A percentile compares a stretch with the other conserved stretches of the same genome.
These are phyloP conservation scores for Meloidogyne hapla DNA, from an alignment of 1,140 invertebrate species.

Conservation along the genomic window DNA sequence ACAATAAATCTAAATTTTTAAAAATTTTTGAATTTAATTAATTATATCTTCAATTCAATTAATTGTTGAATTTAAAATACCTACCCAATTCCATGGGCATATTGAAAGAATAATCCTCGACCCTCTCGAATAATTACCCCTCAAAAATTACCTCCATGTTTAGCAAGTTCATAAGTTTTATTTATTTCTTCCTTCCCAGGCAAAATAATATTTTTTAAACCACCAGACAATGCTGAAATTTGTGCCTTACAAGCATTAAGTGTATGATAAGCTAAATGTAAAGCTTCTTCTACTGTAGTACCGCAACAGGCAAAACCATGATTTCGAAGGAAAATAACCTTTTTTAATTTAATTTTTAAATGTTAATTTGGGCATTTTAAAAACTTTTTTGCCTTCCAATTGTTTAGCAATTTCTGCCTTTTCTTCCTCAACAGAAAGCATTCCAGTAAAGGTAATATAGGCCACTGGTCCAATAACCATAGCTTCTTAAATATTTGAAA, in stretches of 20 bases:
- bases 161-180: constrained; percentile 44
- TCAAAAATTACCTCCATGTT: constrained; percentile 64
- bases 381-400: constrained; percentile 61
- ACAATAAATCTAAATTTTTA: too few relatives aligned
- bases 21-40: too few relatives aligned
- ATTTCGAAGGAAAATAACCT: constrained; percentile 85
- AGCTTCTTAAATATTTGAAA: constrained; percentile 65
- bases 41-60: too few relatives aligned
- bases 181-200: constrained; percentile 38
- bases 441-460: constrained; percentile 59
- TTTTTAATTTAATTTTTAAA: constrained; percentile 19
- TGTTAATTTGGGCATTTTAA: neutral
- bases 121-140: constrained; percentile 50
- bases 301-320: constrained; percentile 92
- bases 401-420: constrained; percentile 65
- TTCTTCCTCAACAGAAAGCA: constrained; percentile 65
- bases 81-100: too few relatives aligned
- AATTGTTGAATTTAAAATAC: too few relatives aligned
- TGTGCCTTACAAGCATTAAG: constrained; percentile 84
- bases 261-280: constrained; percentile 79
- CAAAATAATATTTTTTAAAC: constrained; percentile 50
- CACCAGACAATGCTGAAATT: constrained; percentile 52
- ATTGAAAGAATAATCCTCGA: too few relatives aligned
- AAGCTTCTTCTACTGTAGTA: constrained; percentile 91
- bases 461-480: constrained; percentile 65